A percentile compares a stretch with the other conserved stretches of the same genome.
phyloP scores from a whole-genome alignment of 2,797 vertebrate species.

The Rousettus madagascariensis region DNA sequence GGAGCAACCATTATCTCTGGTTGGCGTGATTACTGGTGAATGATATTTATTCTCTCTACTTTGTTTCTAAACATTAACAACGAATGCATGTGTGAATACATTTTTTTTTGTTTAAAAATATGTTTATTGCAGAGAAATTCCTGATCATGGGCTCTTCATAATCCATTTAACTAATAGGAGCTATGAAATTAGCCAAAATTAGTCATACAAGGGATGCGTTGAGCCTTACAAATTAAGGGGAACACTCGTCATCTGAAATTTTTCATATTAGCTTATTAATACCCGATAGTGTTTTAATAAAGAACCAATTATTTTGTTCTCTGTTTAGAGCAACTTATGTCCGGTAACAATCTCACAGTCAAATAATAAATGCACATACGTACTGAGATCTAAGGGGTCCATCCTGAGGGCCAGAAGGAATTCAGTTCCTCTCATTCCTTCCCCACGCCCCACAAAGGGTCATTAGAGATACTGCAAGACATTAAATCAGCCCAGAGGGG shows the following conservation, averaged over 20 bases:
- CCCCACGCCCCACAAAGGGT: fast-evolving
- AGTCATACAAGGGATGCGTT: neutral
- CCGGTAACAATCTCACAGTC: neutral
- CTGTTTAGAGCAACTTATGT: neutral
- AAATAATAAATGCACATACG: neutral
- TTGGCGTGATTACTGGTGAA: neutral
- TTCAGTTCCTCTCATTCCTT: neutral
- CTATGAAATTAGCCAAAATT: neutral
- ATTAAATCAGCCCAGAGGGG: neutral
- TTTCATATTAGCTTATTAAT: neutral
- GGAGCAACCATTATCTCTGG: neutral
- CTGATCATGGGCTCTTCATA: neutral
- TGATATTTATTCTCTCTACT: neutral
- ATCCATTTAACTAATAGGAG: neutral
- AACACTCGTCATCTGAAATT: neutral
- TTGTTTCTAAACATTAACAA: neutral
- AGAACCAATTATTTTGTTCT: neutral
- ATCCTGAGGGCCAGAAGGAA: neutral
- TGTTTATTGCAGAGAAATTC: neutral
- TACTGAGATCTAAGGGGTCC: neutral
- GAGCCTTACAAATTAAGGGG: neutral
- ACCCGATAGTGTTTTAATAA: neutral
- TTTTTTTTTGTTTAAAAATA: neutral
- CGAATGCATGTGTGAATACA: neutral
- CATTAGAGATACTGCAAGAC: neutral